Evolutionary conservation across 1,140 invertebrate species (phyloP), one percentile per base, ranked within the genome.

Genomic region (Zaprionus tsacasi): DNA sequence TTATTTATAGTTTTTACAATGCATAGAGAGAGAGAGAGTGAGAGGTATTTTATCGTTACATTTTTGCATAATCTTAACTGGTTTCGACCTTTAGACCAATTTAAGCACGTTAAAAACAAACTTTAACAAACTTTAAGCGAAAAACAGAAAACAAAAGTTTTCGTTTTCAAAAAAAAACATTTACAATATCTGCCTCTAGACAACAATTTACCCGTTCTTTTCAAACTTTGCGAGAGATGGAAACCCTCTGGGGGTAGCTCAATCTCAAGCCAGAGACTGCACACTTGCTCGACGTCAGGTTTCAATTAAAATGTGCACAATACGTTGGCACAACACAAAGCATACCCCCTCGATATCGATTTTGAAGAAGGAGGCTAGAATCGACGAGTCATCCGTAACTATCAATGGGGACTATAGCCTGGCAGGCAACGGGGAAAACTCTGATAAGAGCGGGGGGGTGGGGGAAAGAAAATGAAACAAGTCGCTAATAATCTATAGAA

Each of bases 251-350:
- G 5, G 40, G 1, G 3, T 15, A 45, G 45, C 45, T 12, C 40
- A 15, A 45, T 45, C 40, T 25, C 45, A 11, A 21, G 8, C 45
- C 45, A 15, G 21, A 21, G 17, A 25, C 45, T 50, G 45, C 45
- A 21, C 45, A 21, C 43, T 50, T 12, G 15, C n/a, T 33, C 8
- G 4, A 50, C 11, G 33, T 45, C 27, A 13, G n/a, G 54, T 64
- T 75, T 33, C 58, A 70, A 70, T 70, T 75, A 74, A 74, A 61
- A 36, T 21, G 45, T 30, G 25, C 12, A 72, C 71, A 74, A 60
- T 38, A 21, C 30, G 7, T 8, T 40, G 52, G 5, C 56, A 60
- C 54, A 73, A 69, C 65, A 69, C 65, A 73, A 73, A 73, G 33
- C 33, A 30, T 30, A 30, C 33, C 33, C 33, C 11, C 11, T 4